Evolutionary conservation across 2,888 invertebrate genomes (phyloP), one percentile per base, ranked within the genome.

Genomic region (Pseudolycoriella hygida): DNA sequence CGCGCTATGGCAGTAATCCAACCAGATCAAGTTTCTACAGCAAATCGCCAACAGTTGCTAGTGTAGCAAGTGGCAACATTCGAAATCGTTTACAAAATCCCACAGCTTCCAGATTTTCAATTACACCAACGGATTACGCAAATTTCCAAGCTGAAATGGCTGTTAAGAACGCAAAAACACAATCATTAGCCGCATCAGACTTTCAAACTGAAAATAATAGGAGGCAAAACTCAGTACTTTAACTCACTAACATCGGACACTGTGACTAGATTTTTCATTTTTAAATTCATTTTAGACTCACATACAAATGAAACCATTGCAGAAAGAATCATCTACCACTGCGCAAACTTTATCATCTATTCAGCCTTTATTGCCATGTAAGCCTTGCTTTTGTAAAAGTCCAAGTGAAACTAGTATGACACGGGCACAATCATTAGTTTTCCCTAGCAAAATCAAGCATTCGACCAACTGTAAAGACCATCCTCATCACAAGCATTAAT

Each of bases 391-490:
- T 12, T 40, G 30, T 1, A 40, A 43, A 5, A 46, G 45, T 30
- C 43, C 46, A 34, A 47, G 47, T 37, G 44, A 40, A 25, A 47
- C 45, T 12, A 46, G 44, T 31, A 14, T 48, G 31, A 43, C 45
- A 32, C 40, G 48, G 30, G 42, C 44, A 25, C 30, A 39, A 20
- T 49, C 48, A 17, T 42, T 49, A 20, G 42, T 42, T 20, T 40
- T 45, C 34, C 46, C 43, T 14, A 39, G 38, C 5, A 31, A 42
- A 41, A 25, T 34, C 15, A 45, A 45, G 43, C 48, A 49, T 49
- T 47, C 46, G 14, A 46, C 46, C 2, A 40, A 49, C n/a, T 49
- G 48, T 39, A 43, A 42, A 49, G 25, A 43, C 20, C 42, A 45
- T 47, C 45, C 45, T 25, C 14, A 42, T 45, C 40, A n/a, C n/a